These are phyloP conservation scores for Torymus tubicola DNA, from an alignment of 2,888 invertebrate species.

Conservation along the genomic window DNA sequence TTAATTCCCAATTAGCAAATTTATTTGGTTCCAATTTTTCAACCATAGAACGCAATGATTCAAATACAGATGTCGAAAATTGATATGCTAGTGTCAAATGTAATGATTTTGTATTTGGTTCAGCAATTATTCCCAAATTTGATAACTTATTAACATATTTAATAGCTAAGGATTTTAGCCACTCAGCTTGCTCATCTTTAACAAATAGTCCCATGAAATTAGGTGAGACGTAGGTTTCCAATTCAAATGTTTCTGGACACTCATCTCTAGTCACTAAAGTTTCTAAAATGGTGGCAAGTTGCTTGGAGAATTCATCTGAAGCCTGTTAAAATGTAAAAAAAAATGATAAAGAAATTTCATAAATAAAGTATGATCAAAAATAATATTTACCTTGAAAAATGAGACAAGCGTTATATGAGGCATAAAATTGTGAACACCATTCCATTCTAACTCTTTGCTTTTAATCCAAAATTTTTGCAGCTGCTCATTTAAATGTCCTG, in stretches of 20 bases:
- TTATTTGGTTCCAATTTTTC: constrained; percentile 80
- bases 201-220: constrained; percentile 96
- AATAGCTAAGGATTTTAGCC: constrained; percentile 86
- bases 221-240: constrained; percentile 90
- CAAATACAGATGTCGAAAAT: constrained; percentile 85
- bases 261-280: constrained; percentile 85
- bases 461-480: constrained; percentile 88
- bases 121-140: constrained; percentile 84
- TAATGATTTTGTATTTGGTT: constrained; percentile 89
- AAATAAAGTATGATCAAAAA: constrained; percentile 1
- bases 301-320: constrained; percentile 85
- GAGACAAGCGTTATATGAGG: constrained; percentile 94
- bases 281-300: constrained; percentile 84
- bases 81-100: constrained; percentile 94
- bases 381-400: constrained; percentile 86
- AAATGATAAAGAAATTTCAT: background rate
- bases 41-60: constrained; percentile 84
- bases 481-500: constrained; percentile 85
- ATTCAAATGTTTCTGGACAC: constrained; percentile 79
- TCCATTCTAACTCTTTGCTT: constrained; percentile 87
- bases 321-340: constrained; percentile 78
- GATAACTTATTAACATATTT: constrained; percentile 89
- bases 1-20: constrained; percentile 88
- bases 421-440: constrained; percentile 92
- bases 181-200: constrained; percentile 88